Base-by-base conservation (phyloP, 2,888 invertebrate species). In the Sinopyrophorus schimmeli region DNA sequence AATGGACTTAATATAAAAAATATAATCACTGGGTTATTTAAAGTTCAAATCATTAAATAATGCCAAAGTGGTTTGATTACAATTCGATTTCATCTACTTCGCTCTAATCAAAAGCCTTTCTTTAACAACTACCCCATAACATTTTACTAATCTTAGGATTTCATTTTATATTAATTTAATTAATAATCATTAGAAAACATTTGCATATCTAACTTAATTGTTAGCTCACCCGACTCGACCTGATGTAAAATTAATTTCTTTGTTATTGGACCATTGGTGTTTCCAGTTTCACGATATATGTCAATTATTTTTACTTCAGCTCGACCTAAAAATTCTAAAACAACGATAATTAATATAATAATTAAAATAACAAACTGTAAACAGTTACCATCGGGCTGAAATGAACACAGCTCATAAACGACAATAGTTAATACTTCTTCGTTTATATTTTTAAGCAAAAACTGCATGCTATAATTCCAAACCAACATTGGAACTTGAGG, bases 381-480 rank as follows among this genome's bases (percentile, higher is more conserved):
- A 9, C n/a, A 14, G n/a, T 14, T 72, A 87, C 87, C 86, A 71
- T 87, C 85, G 6, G 87, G 87, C 48, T 82, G 81, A 67, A 83
- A 88, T 40, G 82, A 77, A 61, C 85, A 85, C 66, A 83, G 79
- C 64, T 87, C 86, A 61, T 81, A 84, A 15, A 86, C 85, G 5
- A 83, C 81, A 55, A 88, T 79, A 59, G 81, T 83, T 6, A 88
- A 74, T 12, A 83, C 80, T 65, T 87, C 87, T 63, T 84, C 80
- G 30, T 80, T 69, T 2, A 86, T 68, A 67, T 86, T 83, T 62
- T 82, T 80, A 32, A 88, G 78, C 53, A 83, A 80, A 68, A 88
- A 88, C 71, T 87, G 87, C 87, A 87, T 87, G 32, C 83, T 82
- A 40, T 81, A 77, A 67, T 87, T 85, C 87, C 87, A 88, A 49